Evolutionary conservation across 2,888 invertebrate species (phyloP), one percentile per base, ranked within the genome.

Genomic region (Orthosia cruda): DNA sequence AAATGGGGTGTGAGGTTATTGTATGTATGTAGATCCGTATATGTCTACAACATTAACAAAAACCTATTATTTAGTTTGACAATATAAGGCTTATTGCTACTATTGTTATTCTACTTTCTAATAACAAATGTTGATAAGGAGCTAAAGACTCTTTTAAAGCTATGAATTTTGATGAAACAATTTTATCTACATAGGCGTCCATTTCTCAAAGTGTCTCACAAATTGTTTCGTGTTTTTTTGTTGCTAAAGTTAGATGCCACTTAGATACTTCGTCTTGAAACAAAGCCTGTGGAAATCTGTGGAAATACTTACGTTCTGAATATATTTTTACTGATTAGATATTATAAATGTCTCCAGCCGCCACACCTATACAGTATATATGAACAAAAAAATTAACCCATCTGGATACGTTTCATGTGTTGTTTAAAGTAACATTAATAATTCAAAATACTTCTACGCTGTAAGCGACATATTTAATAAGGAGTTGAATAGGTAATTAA

Each of bases 131-230:
- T 54, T 54, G 40, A 9, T 32, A 58, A n/a, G n/a, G 3, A 59
- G 58, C 58, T 40, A n/a, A 40, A 59, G 40, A 16, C 20, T 50
- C 26, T 65, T 40, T 20, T 16, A 5, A 47, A 65, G 20, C 52
- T 65, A 55, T 75, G 58, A n/a, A 40, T 40, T 40, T 59, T 40
- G 5, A 59, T 40, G 32, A 45, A 64, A 57, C 20, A 47, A 50
- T 26, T 52, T 63, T 40, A 49, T 58, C 47, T 26, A 50, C 55
- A 45, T 45, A 15, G 20, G 50, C 50, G 20, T 52, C 52, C 20
- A 65, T 59, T 70, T 54, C 47, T 54, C 45, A 52, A n/a, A n/a
- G 50, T 40, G 59, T 52, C 45, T 15, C 52, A 66, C 59, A 71
- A 69, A 54, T 49, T 52, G 26, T 26, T 63, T 47, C 16, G n/a